Conservation (phyloP, 2,888 invertebrate species). For the Hybos culiciformis region DNA sequence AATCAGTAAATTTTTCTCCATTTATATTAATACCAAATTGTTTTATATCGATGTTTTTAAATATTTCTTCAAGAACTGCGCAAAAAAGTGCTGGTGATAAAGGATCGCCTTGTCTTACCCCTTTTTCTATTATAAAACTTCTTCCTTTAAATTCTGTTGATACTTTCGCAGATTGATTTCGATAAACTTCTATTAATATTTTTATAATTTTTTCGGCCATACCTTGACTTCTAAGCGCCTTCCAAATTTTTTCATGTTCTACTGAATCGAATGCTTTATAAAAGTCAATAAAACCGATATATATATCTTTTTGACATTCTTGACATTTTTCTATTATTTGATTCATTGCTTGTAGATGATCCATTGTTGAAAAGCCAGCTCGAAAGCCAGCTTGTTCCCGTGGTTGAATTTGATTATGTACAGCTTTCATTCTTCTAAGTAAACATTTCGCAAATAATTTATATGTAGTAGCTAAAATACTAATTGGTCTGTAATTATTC, state of each 20-base stretch:
- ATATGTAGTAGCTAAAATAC: not conserved
- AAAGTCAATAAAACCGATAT: not conserved
- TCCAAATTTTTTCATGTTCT: not conserved
- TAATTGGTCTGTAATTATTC: not conserved
- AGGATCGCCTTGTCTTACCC: slow-evolving; percentile 1
- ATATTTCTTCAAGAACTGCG: slow-evolving; percentile 1
- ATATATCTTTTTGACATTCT: not conserved
- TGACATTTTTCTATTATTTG: not conserved
- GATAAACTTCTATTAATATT: not conserved
- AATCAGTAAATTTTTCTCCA: not conserved
- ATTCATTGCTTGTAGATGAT: not conserved
- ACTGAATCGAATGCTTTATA: slow-evolving; percentile 3
- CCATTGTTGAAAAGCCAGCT: not conserved
- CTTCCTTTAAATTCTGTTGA: not conserved
- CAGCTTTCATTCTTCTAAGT: not conserved
- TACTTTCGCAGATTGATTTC: not conserved
- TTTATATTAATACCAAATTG: not conserved
- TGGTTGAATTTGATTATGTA: not conserved
- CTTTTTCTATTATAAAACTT: not conserved
- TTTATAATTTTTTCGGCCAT: not conserved
- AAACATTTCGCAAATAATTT: not conserved
- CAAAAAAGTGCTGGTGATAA: slow-evolving; percentile 2
- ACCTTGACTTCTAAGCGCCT: not conserved
- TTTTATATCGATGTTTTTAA: not conserved
- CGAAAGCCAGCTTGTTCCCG: not conserved